phyloP scores from a whole-genome alignment of 1,140 invertebrate genomes.

The Phymastichus coffea region DNA sequence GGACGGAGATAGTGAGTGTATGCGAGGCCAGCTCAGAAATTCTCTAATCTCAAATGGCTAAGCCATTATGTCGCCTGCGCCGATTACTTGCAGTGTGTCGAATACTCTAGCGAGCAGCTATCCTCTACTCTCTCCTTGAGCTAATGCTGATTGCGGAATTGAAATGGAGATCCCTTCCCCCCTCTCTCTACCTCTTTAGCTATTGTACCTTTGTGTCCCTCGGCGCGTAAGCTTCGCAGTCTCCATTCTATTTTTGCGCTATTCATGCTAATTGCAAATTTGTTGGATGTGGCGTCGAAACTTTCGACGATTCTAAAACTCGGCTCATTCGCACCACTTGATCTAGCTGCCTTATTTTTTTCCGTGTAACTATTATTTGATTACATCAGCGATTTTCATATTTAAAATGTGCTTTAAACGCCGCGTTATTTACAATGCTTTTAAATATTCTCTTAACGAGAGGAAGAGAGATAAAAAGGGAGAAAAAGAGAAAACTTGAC shows the following conservation, averaged over 20 bases:
- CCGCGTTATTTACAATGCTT: too few relatives aligned
- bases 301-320: too few relatives aligned
- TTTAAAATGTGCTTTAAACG: too few relatives aligned
- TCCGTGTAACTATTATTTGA: too few relatives aligned
- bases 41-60: constrained; percentile 7
- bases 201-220: constrained; percentile 5
- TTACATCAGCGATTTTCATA: too few relatives aligned
- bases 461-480: too few relatives aligned
- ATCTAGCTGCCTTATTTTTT: too few relatives aligned
- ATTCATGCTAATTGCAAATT: constrained; percentile 7
- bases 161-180: constrained; percentile 11
- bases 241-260: not conserved
- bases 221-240: not conserved
- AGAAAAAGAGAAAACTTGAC: too few relatives aligned
- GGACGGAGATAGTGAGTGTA: not conserved
- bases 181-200: not conserved
- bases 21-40: not conserved
- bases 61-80: not conserved
- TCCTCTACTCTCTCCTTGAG: constrained; percentile 1
- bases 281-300: not conserved
- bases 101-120: too few relatives aligned
- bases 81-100: not conserved
- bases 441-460: too few relatives aligned
- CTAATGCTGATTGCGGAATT: constrained; percentile 19
- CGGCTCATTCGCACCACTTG: too few relatives aligned